Evolutionary conservation across 2,113 vertebrate genomes (phyloP).

Genomic region (Gila orcuttii): DNA sequence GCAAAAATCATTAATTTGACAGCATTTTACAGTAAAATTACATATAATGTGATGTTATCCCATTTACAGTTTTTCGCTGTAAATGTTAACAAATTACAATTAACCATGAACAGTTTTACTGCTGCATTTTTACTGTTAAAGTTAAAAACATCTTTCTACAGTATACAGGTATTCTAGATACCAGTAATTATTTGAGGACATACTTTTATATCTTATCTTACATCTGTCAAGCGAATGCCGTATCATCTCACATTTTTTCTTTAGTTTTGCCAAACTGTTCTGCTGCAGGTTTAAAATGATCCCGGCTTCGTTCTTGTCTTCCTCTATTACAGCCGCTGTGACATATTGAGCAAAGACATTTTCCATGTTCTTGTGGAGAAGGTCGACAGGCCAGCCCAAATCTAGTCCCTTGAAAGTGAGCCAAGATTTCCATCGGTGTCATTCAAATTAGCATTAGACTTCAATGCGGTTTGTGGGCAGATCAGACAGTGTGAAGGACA

Average conservation of each 20-base stretch:
- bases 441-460: slow-evolving; percentile 77
- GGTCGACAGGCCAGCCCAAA: slow-evolving; percentile 74
- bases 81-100: neutral
- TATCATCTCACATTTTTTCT: slow-evolving; percentile 29
- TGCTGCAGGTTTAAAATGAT: slow-evolving; percentile 30
- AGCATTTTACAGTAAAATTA: neutral
- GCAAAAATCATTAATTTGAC: neutral
- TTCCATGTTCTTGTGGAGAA: slow-evolving; percentile 71
- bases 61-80: neutral
- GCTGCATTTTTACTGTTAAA: neutral
- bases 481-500: slow-evolving; percentile 80
- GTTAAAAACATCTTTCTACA: neutral
- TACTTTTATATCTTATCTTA: neutral
- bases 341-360: slow-evolving; percentile 74
- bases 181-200: neutral
- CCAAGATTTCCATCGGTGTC: slow-evolving; percentile 77
- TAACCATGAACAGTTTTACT: neutral
- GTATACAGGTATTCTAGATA: neutral
- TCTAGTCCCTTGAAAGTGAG: slow-evolving; percentile 74
- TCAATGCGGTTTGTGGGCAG: slow-evolving; percentile 74
- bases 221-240: neutral
- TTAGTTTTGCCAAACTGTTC: neutral
- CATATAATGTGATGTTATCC: neutral
- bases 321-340: slow-evolving; percentile 63
- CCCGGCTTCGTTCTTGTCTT: slow-evolving; percentile 60